phyloP scores from a whole-genome alignment of 2,113 vertebrate species.

The Melospiza georgiana region DNA sequence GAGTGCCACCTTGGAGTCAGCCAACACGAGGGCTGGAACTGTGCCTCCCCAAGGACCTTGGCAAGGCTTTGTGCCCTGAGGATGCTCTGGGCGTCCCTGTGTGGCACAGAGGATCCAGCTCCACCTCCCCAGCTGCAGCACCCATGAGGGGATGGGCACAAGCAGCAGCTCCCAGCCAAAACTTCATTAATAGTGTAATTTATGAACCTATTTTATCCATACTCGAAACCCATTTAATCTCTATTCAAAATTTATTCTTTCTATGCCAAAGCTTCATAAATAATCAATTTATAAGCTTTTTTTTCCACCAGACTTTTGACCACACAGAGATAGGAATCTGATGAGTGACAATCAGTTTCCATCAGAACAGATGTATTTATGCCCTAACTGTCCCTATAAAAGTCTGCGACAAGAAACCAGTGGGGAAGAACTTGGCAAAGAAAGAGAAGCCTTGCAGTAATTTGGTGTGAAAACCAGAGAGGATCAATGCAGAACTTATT shows the following conservation, averaged over 20 bases:
- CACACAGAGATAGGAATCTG: background rate
- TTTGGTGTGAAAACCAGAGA: background rate
- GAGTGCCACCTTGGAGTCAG: background rate
- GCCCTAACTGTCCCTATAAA: background rate
- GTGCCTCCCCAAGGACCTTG: background rate
- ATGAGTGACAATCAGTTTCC: background rate
- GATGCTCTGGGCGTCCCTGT: background rate
- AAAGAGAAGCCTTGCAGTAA: background rate
- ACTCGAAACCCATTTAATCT: background rate
- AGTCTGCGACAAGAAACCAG: background rate
- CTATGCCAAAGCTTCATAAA: background rate
- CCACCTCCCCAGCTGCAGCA: no score
- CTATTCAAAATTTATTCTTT: background rate
- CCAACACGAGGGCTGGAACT: background rate
- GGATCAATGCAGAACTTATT: background rate
- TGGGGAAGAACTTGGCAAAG: background rate
- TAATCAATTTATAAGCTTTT: background rate
- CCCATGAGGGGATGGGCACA: fast-evolving
- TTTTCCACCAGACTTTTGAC: background rate
- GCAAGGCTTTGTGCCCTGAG: background rate
- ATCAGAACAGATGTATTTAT: background rate
- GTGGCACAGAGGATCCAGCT: background rate
- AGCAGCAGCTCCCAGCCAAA: background rate
- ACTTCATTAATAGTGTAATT: fast-evolving
- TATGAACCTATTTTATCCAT: background rate